Conservation (phyloP, 2,797 vertebrate species). For the Anguilla obscura region DNA sequence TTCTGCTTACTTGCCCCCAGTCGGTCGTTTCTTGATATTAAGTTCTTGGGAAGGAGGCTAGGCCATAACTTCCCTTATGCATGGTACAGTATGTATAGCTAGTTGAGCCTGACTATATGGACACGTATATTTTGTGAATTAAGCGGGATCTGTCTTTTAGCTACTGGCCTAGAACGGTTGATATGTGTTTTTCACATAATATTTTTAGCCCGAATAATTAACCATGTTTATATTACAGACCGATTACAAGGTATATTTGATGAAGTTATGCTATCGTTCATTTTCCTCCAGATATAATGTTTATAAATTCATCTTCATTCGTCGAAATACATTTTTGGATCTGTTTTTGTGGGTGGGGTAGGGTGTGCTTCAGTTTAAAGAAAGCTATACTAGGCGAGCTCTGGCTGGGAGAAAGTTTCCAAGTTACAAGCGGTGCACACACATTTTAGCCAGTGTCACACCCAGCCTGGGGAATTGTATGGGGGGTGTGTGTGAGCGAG, state of each 20-base stretch:
- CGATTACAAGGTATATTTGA: not conserved
- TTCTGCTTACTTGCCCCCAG: not conserved
- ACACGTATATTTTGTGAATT: not conserved
- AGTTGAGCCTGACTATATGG: not conserved
- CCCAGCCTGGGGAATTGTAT: conserved; percentile 2
- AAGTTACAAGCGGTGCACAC: not conserved
- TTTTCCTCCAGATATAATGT: not conserved
- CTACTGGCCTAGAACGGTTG: not conserved
- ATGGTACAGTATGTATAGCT: not conserved
- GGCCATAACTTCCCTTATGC: not conserved
- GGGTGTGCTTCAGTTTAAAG: conserved; percentile 2
- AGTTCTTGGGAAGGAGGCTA: not conserved
- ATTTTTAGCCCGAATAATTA: not conserved
- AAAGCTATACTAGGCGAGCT: not conserved
- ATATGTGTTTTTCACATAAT: not conserved
- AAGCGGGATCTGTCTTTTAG: not conserved
- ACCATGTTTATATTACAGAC: not conserved
- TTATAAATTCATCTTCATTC: not conserved
- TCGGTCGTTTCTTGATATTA: not conserved
- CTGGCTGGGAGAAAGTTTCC: too few species aligned
- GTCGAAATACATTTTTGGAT: not conserved
- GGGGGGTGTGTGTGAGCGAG: conserved; percentile 1
- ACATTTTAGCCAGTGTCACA: conserved; percentile 12
- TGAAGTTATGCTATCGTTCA: not conserved
- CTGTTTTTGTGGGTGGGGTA: not conserved